A percentile compares a stretch with the other conserved stretches of the same genome.
Evolutionary conservation across 2,113 vertebrate genomes (phyloP).

Genomic region (Ceyx melanurus): DNA sequence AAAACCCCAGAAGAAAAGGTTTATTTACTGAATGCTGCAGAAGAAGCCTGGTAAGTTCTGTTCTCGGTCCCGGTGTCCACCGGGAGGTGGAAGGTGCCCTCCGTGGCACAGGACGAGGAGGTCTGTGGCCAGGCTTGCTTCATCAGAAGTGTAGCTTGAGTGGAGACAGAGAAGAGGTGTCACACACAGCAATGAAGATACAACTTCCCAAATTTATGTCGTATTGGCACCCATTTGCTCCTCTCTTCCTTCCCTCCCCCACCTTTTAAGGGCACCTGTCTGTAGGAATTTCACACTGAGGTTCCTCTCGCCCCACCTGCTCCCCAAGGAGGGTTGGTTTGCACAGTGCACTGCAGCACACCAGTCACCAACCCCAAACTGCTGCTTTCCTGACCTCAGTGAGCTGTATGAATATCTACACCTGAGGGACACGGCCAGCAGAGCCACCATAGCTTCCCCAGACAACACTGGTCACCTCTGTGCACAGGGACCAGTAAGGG

Average conservation of each 20-base stretch:
- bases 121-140: constrained; percentile 92
- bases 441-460: neutral
- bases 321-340: neutral
- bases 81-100: constrained; percentile 90
- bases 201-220: neutral
- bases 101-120: constrained; percentile 83
- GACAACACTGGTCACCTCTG: neutral
- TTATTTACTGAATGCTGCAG: constrained; percentile 90
- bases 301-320: neutral
- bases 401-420: neutral
- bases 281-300: neutral
- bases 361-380: neutral
- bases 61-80: constrained; percentile 88
- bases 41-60: constrained; percentile 89
- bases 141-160: constrained; percentile 89
- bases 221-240: neutral
- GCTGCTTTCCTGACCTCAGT: neutral
- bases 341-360: neutral
- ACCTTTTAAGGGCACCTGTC: neutral
- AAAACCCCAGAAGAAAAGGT: constrained; percentile 50
- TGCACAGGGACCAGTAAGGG: neutral
- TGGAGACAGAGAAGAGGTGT: constrained; percentile 77
- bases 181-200: constrained; percentile 57
- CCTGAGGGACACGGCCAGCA: accelerated
- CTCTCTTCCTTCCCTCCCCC: neutral